Base-by-base conservation (phyloP, 2,888 invertebrate species). In the Epirrhoe tristata region DNA sequence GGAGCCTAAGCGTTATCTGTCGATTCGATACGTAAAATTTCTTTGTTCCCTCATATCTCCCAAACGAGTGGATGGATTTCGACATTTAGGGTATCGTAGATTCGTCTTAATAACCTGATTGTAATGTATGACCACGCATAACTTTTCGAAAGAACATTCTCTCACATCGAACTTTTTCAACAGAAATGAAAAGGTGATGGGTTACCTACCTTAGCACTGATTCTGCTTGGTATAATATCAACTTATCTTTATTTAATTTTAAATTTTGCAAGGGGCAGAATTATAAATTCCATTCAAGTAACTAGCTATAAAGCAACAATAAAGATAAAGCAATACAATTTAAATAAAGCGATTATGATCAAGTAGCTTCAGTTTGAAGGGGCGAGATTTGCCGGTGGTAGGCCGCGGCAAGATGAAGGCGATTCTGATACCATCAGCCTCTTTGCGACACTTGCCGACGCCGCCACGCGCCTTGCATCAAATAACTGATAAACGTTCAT, bases 321-420 rank as follows among this genome's bases (percentile, higher is more conserved):
- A 82, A 81, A 84, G 84, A 84, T 85, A 86, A 82, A 75, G 80
- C 77, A 82, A 81, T 82, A 82, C 78, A 78, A 84, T 85, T 87
- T 84, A 83, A 85, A 84, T 86, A 84, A 81, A 81, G 73, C 72
- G 86, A 87, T 87, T 85, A 82, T 75, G 73, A 88, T 88, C 87
- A 80, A 70, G 77, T 81, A 76, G 79, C 80, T 85, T 80, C 80
- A 82, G 83, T 79, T 78, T 81, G 75, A 79, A 78, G 79, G 81
- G 77, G 74, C 75, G 77, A 81, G 84, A 80, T 84, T 79, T 76
- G 77, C 74, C 74, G 79, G 79, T 76, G 79, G 80, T 77, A 77
- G 78, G 78, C 78, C 77, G 84, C 91, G 93, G 92, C 83, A 74
- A 90, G 88, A 91, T 93, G 86, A 91, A 90, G 84, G 85, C 77